Base-by-base conservation (phyloP, 2,113 vertebrate genomes). In the Gallinago paraguaiae region DNA sequence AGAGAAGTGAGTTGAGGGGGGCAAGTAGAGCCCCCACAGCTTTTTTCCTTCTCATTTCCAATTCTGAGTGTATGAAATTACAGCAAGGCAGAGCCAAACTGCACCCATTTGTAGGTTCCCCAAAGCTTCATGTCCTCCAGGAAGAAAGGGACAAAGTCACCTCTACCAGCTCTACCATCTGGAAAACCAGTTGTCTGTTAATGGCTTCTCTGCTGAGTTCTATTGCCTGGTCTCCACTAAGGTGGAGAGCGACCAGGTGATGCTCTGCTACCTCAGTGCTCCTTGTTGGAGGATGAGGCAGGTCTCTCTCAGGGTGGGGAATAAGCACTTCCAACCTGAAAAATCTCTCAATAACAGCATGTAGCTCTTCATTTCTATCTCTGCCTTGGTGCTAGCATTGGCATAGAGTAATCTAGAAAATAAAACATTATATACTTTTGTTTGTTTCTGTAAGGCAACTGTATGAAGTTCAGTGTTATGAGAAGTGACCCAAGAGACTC, bases 1-100 rank as follows among this genome's bases (percentile, higher is more conserved):
- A 56, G 17, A 54, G 33, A 74, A 57, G 10, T 39, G 15, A 51
- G 15, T 17, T 37, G 39, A 53, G 17, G 5, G 22, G 2, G 5
- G 1, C 5, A 30, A 7, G 9, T 5, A 84, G 41, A 60, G 3
- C 4, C 5, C 13, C 2, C 20, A 8, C 20, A 53, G 20, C 2
- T 12, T 45, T 85, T 56, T 77, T n/a, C 17, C 27, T 63, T 77
- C 56, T 75, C 28, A 70, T 1, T 60, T 94, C 15, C 43, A 22
- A 1, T 74, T 83, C 25, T 25, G 10, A 54, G 3, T 37, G 6
- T 63, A n/a, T 35, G 35, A 91, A 84, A 75, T 16, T 56, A 8
- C 48, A 87, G 12, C 22, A 70, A 39, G 17, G 23, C 13, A 87
- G 14, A 74, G 57, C 5, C 31, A 64, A 84, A 5, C 23, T 82